phyloP scores from a whole-genome alignment of 1,140 invertebrate genomes.

The Episyrphus balteatus region DNA sequence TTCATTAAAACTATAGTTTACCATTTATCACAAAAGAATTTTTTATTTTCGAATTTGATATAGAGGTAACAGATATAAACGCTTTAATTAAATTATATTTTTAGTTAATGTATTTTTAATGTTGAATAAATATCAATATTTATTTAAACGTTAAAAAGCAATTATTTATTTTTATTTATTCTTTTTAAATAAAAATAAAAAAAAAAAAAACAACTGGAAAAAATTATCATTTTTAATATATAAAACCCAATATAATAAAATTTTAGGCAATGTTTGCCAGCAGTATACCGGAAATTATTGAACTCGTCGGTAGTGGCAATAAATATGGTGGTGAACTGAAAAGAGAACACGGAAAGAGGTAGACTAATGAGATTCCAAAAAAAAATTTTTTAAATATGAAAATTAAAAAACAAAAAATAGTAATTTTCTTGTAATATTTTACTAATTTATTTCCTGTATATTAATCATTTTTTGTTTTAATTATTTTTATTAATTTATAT shows the following conservation, averaged over 20 bases:
- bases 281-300: slow-evolving; percentile 98
- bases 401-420: slow-evolving; percentile 10
- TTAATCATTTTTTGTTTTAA: too few species aligned
- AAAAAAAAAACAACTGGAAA: neutral
- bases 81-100: too few species aligned
- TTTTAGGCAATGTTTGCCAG: slow-evolving; percentile 94
- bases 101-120: too few species aligned
- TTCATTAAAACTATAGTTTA: too few species aligned
- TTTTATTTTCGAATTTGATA: too few species aligned
- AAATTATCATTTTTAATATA: neutral
- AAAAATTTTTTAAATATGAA: slow-evolving; percentile 9
- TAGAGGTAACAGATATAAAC: too few species aligned
- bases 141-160: neutral
- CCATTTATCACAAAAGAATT: too few species aligned
- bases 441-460: too few species aligned
- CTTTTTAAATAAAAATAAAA: neutral
- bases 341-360: slow-evolving; percentile 96
- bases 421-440: too few species aligned
- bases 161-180: neutral
- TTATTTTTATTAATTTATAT: too few species aligned
- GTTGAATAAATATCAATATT: neutral
- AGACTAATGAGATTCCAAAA: slow-evolving; percentile 38
- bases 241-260: slow-evolving; percentile 7
- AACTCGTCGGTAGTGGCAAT: slow-evolving; percentile 94
- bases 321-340: slow-evolving; percentile 97